phyloP scores from a whole-genome alignment of 2,113 vertebrate genomes.

The Manacus vitellinus region DNA sequence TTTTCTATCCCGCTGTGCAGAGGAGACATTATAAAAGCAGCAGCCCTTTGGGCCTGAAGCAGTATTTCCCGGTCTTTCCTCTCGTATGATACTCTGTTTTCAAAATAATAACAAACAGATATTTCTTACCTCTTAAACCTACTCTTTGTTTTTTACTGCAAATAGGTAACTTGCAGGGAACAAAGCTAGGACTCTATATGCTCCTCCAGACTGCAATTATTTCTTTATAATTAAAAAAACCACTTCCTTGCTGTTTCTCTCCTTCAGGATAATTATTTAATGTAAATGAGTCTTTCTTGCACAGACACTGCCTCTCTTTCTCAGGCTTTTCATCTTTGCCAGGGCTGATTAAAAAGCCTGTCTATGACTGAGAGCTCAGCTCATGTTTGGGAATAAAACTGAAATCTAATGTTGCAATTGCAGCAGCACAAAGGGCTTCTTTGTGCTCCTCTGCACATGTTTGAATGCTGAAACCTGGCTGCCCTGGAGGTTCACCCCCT shows the following conservation, averaged over 20 bases:
- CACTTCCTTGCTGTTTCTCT: constrained; percentile 34
- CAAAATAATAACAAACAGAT: background rate
- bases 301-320: constrained; percentile 68
- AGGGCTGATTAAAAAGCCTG: constrained; percentile 66
- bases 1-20: background rate
- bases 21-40: background rate
- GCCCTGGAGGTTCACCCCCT: constrained; percentile 34
- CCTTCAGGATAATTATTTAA: constrained; percentile 67
- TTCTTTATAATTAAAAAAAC: constrained; percentile 70
- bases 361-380: constrained; percentile 56
- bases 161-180: constrained; percentile 36
- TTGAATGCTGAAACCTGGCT: constrained; percentile 45
- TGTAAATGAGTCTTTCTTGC: constrained; percentile 66
- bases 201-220: constrained; percentile 34
- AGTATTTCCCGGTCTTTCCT: background rate
- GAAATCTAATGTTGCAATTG: constrained; percentile 67
- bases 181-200: background rate
- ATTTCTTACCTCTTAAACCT: background rate
- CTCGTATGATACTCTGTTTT: background rate
- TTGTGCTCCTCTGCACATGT: constrained; percentile 64
- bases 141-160: background rate
- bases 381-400: constrained; percentile 67
- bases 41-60: background rate
- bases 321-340: constrained; percentile 68
- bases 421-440: constrained; percentile 62